Base-by-base conservation (phyloP, 2,888 invertebrate species). In the Acronicta psi region DNA sequence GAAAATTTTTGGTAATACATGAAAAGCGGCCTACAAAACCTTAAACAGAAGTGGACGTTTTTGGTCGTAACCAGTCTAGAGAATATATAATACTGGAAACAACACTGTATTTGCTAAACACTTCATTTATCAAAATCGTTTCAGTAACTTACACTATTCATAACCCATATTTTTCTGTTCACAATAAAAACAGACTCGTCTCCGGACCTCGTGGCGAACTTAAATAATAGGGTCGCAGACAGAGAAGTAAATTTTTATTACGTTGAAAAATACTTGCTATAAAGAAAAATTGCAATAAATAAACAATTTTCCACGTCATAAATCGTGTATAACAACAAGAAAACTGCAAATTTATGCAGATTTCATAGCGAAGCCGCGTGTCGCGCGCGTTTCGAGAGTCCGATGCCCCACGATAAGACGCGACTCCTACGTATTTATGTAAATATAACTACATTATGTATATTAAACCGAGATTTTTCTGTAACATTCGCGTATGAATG, bases 291-390 rank as follows among this genome's bases (percentile, higher is more conserved):
- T 75, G 73, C 76, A 81, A 88, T 90, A 90, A 90, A 91, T 88
- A 89, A 89, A 84, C 84, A 89, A 90, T 90, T 91, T 90, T 89
- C 86, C 87, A 84, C 83, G 75, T 82, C 82, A 86, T 91, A 89
- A 87, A 88, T 87, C 78, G 81, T 74, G 81, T 84, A 81, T 84
- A 88, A 88, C 87, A 90, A 86, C 88, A 89, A 88, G 89, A 87
- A 88, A 90, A 92, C 89, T 91, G 90, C 88, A 91, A 90, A 91
- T 90, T 86, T 88, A 92, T 92, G 91, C 88, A 91, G 88, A 91
- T 91, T 89, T 90, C 83, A 84, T 83, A 77, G 84, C 84, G 76
- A 71, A 69, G 80, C 84, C 80, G 84, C 81, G 84, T 84, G 84
- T 83, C 86, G 85, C 81, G 82, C 65, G 71, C 77, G 75, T 77